A percentile compares a stretch with the other conserved stretches of the same genome.
phyloP scores from a whole-genome alignment of 1,140 invertebrate genomes.

The Gyrodactylus bullatarudis region DNA sequence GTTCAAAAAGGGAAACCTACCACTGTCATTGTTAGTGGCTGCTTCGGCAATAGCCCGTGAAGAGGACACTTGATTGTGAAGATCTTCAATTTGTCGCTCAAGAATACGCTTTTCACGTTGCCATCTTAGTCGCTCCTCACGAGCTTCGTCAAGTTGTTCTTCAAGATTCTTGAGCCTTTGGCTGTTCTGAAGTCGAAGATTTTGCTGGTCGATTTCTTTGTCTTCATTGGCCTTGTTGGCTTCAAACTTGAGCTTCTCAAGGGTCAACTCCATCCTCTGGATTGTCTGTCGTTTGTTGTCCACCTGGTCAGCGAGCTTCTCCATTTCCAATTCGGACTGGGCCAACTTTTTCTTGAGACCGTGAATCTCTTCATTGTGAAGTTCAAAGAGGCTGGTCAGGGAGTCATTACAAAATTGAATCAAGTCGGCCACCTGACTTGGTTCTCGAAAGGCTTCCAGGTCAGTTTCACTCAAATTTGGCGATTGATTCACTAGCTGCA shows the following conservation, averaged over 20 bases:
- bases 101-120: not conserved
- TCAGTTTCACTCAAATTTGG: not conserved
- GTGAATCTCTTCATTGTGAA: not conserved
- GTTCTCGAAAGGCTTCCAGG: not conserved
- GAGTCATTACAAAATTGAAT: not conserved
- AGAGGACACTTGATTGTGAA: not conserved
- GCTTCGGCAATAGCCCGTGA: not conserved
- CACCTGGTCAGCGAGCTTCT: not conserved
- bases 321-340: not conserved
- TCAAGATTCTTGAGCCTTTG: not conserved
- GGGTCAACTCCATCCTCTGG: not conserved
- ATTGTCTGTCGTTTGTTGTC: not conserved
- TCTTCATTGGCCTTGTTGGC: not conserved
- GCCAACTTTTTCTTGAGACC: not conserved
- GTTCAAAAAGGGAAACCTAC: not conserved
- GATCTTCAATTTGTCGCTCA: not conserved
- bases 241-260: not conserved
- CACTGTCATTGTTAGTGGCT: not conserved
- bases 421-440: not conserved
- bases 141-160: not conserved
- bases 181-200: not conserved
- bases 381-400: not conserved
- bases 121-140: not conserved
- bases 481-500: not conserved
- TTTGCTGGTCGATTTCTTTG: not conserved